Evolutionary conservation across 2,113 vertebrate species (phyloP).

Genomic region (Ailuropoda melanoleuca): DNA sequence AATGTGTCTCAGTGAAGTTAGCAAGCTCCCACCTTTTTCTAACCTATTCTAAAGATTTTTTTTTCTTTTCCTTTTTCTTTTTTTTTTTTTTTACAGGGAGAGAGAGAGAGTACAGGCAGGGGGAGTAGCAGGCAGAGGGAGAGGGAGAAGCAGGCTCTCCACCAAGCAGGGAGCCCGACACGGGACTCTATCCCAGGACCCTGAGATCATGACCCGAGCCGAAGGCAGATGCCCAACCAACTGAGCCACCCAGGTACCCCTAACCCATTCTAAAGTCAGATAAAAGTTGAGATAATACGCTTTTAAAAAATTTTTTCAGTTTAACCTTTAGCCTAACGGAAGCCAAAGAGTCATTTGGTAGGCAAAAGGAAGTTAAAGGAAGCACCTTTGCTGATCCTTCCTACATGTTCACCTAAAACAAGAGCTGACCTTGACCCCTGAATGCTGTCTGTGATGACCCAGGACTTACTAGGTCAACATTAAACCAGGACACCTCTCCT

Average conservation of each 20-base stretch:
- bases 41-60: too few relatives aligned
- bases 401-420: neutral
- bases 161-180: too few relatives aligned
- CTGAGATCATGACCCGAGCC: too few relatives aligned
- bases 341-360: neutral
- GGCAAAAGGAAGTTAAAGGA: conserved; percentile 26
- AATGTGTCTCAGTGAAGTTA: neutral
- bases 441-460: neutral
- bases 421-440: neutral
- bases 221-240: too few relatives aligned
- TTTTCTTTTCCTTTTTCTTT: too few relatives aligned
- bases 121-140: too few relatives aligned
- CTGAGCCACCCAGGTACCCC: too few relatives aligned
- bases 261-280: neutral
- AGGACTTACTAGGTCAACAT: conserved; percentile 14
- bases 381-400: neutral
- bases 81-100: too few relatives aligned
- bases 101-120: too few relatives aligned
- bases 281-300: neutral
- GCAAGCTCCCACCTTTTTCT: neutral
- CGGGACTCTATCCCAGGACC: too few relatives aligned
- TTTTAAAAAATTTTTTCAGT: neutral
- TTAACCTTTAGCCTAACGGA: conserved; percentile 36
- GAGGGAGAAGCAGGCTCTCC: too few relatives aligned
- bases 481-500: neutral